Percentiles rank a stretch among this genome's conserved stretches.
Evolutionary conservation across 1,140 invertebrate genomes (phyloP).

Genomic region (Ladona fulva): DNA sequence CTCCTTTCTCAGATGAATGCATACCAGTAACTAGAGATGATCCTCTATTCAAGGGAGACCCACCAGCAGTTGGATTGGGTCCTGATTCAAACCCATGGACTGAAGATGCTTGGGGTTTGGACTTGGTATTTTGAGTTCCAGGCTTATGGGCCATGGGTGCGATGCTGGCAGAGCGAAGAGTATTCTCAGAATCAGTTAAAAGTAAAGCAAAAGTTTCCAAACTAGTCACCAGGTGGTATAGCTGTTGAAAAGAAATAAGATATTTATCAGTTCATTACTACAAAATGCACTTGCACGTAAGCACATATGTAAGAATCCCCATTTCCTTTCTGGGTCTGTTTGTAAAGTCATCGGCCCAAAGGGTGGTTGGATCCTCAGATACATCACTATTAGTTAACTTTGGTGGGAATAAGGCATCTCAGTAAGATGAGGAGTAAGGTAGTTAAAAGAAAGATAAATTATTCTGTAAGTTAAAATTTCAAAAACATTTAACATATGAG

Average conservation of each 20-base stretch:
- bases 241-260: slow-evolving; percentile 31
- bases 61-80: background rate
- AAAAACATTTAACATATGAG: too few species aligned
- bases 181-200: slow-evolving; percentile 81
- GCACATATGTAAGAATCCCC: too few species aligned
- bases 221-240: slow-evolving; percentile 77
- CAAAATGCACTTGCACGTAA: too few species aligned
- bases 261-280: too few species aligned
- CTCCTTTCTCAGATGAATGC: background rate
- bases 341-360: too few species aligned
- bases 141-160: background rate
- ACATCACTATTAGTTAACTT: too few species aligned
- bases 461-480: too few species aligned
- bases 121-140: background rate
- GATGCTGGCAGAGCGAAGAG: slow-evolving; percentile 55
- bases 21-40: background rate
- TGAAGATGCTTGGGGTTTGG: background rate
- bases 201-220: slow-evolving; percentile 83
- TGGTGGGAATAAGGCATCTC: too few species aligned
- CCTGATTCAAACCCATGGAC: background rate
- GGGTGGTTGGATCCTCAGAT: too few species aligned
- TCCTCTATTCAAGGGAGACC: background rate
- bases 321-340: too few species aligned
- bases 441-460: too few species aligned
- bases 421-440: too few species aligned